These are phyloP conservation scores for Seira ritae DNA, from an alignment of 2,888 invertebrate genomes.

Conservation along the genomic window DNA sequence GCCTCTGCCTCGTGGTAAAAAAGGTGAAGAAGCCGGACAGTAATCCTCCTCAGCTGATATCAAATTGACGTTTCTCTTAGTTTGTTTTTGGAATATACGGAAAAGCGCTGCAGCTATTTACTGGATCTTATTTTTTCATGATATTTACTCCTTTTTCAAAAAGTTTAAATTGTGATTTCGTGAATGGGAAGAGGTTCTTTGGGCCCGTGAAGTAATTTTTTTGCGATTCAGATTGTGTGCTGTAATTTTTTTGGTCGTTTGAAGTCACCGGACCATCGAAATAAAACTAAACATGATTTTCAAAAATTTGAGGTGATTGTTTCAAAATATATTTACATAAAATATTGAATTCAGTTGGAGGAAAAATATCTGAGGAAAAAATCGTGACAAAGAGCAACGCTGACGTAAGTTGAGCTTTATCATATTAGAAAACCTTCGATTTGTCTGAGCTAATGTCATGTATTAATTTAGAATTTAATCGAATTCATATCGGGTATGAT, in stretches of 20 bases:
- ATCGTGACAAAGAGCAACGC: no score
- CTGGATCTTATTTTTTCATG: no score
- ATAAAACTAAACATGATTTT: background rate
- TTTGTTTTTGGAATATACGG: no score
- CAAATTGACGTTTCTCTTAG: background rate
- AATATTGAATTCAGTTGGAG: background rate
- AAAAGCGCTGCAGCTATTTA: no score
- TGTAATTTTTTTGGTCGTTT: background rate
- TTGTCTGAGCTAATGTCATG: background rate
- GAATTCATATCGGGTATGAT: no score
- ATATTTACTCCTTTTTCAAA: no score
- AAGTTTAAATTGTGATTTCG: no score
- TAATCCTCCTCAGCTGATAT: constrained; percentile 1
- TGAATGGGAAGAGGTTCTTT: no score
- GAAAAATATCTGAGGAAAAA: background rate
- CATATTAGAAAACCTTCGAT: no score
- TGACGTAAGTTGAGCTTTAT: no score
- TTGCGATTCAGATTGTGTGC: background rate
- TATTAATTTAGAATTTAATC: no score
- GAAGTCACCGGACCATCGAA: background rate
- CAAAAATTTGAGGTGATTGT: background rate
- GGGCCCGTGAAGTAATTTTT: no score
- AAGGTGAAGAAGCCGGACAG: background rate
- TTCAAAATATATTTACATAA: background rate
- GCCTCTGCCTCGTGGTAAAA: background rate